Base-by-base conservation (phyloP, 2,888 invertebrate species). In the Clepsis dumicolana region DNA sequence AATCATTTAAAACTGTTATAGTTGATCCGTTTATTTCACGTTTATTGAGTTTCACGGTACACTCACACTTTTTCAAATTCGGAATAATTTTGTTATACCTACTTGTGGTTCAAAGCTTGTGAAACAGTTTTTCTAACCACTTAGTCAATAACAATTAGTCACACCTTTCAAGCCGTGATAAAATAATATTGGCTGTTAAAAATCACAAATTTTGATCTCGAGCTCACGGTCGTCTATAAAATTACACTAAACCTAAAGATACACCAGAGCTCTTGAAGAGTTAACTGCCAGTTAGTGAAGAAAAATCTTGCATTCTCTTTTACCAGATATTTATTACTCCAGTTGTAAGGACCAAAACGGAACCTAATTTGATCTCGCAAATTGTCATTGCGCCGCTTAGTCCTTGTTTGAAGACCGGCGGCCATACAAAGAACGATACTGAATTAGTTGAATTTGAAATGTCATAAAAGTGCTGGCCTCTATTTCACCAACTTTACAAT, bases 201-300 rank as follows among this genome's bases (percentile, higher is more conserved):
- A 32, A 10, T 32, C 32, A 1, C 38, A 38, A 38, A 14, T n/a
- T 38, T 38, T 38, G 3, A n/a, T 38, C 4, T n/a, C 7, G 5
- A 16, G 18, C 18, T 44, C 1, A 18, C 18, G 8, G 18, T 44
- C 16, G 44, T 44, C 14, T 50, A 5, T 44, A 50, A 24, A 50
- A 12, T 24, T 24, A 24, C 24, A 14, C 2, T n/a, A 27, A 27
- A n/a, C 7, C 52, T 25, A 27, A 53, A 64, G 44, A 29, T 5
- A 27, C n/a, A 64, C 54, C 54, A 41, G 10, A 38, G 27, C 18
- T 41, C 21, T 64, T 21, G 41, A 27, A 3, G 4, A 14, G 12
- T 48, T 62, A 62, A 62, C 35, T 21, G 16, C 35, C 24, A 62
- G 16, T 53, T 38, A 53, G 38, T n/a, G 24, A 52, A 27, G 52